Percentiles rank a stretch among this genome's conserved stretches.
Evolutionary conservation across 2,113 vertebrate species (phyloP).

Genomic region (Onychorhynchus coronatus): DNA sequence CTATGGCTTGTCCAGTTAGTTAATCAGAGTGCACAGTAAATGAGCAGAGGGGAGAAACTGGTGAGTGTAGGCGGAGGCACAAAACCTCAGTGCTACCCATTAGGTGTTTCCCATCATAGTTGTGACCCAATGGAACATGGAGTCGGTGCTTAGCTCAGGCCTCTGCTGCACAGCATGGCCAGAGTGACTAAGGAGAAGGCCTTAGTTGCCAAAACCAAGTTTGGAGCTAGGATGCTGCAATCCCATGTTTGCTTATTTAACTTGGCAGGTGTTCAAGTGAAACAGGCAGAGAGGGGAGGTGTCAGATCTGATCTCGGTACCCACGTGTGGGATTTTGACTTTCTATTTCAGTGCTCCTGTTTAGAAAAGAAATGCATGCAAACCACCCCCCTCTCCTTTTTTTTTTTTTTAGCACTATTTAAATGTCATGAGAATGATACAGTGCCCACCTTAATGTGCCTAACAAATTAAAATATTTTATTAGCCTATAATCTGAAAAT

Average conservation of each 20-base stretch:
- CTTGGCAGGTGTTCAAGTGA: slow-evolving; percentile 37
- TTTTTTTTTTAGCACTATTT: neutral
- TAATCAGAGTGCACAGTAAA: too few relatives aligned
- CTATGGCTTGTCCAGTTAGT: neutral
- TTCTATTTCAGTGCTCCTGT: slow-evolving; percentile 38
- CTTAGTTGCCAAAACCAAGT: neutral
- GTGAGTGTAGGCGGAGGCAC: neutral
- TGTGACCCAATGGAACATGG: neutral
- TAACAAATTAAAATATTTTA: slow-evolving; percentile 55
- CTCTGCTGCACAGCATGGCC: neutral
- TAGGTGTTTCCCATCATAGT: neutral
- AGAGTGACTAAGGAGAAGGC: neutral
- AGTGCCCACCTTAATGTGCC: slow-evolving; percentile 5
- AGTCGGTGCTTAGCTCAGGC: accelerated
- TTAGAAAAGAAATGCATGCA: slow-evolving; percentile 22
- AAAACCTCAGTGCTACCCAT: accelerated
- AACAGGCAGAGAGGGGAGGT: neutral
- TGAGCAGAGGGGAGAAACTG: neutral
- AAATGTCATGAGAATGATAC: slow-evolving; percentile 40
- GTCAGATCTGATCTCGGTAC: neutral
- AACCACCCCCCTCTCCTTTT: neutral
- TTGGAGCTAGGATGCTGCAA: neutral
- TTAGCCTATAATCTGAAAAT: slow-evolving; percentile 60
- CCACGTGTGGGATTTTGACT: neutral
- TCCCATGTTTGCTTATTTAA: slow-evolving; percentile 32